A percentile compares a stretch with the other conserved stretches of the same genome.
phyloP scores from a whole-genome alignment of 2,888 invertebrate genomes.

The Chironomus riparius region DNA sequence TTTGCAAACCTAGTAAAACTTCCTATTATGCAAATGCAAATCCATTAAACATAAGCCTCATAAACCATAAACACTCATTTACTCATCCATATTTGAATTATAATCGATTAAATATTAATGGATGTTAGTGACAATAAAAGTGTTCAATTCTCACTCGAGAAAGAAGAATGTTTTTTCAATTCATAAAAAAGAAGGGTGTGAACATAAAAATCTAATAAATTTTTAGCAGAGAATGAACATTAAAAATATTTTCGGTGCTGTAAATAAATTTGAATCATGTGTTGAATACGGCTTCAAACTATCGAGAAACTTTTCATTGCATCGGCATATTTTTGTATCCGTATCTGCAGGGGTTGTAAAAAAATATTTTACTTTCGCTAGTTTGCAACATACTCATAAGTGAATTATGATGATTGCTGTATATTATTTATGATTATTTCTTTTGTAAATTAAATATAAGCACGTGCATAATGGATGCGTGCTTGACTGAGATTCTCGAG shows the following conservation, averaged over 20 bases:
- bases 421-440: conserved; percentile 26
- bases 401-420: conserved; percentile 26
- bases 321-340: background rate
- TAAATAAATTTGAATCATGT: background rate
- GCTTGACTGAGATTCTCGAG: too few species aligned
- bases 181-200: background rate
- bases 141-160: background rate
- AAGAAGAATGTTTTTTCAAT: background rate
- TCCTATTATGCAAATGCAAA: too few species aligned
- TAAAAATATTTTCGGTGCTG: background rate
- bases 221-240: background rate
- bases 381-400: conserved; percentile 12
- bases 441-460: conserved; percentile 22
- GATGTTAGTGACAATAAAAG: background rate
- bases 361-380: background rate
- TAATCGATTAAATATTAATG: too few species aligned
- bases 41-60: too few species aligned
- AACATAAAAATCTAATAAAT: background rate
- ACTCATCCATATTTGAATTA: too few species aligned
- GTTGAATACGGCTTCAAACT: too few species aligned
- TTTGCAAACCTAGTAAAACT: too few species aligned
- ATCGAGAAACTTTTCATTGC: too few species aligned
- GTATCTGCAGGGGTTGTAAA: conserved; percentile 1
- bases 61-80: too few species aligned
- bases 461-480: conserved; percentile 5